These are phyloP conservation scores for Diploptera punctata DNA, from an alignment of 2,888 invertebrate genomes.

Conservation along the genomic window DNA sequence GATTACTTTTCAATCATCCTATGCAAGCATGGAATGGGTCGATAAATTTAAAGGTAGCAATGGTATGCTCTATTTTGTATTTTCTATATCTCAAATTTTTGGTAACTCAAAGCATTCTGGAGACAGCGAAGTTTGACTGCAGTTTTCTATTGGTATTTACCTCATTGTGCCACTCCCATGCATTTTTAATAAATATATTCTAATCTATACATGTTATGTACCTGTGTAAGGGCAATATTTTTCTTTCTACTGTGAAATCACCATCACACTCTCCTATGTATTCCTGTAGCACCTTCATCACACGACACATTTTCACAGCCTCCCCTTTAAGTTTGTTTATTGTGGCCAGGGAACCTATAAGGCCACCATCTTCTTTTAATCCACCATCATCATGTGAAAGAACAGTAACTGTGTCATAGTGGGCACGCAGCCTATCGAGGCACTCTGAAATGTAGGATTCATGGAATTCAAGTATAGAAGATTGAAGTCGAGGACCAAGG, in stretches of 20 bases:
- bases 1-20: too few species aligned
- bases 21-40: too few species aligned
- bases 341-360: conserved; percentile 1
- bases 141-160: too few species aligned
- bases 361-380: conserved; percentile 52
- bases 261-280: conserved; percentile 95
- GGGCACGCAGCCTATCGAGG: conserved; percentile 84
- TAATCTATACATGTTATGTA: too few species aligned
- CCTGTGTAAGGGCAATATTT: conserved; percentile 85
- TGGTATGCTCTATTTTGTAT: too few species aligned
- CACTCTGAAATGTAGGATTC: conserved; percentile 92
- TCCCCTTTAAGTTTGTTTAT: conserved; percentile 64
- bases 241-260: conserved; percentile 85
- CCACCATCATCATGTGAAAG: conserved; percentile 58
- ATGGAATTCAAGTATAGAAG: conserved; percentile 82
- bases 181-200: too few species aligned
- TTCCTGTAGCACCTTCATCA: conserved; percentile 93
- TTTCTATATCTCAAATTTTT: too few species aligned
- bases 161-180: too few species aligned
- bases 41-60: too few species aligned
- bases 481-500: conserved; percentile 84
- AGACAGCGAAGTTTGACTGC: too few species aligned
- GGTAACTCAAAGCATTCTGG: too few species aligned
- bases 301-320: conserved; percentile 88
- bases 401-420: conserved; percentile 82